Conservation (phyloP, 1,140 invertebrate genomes). For the Drosophila sproati region DNA sequence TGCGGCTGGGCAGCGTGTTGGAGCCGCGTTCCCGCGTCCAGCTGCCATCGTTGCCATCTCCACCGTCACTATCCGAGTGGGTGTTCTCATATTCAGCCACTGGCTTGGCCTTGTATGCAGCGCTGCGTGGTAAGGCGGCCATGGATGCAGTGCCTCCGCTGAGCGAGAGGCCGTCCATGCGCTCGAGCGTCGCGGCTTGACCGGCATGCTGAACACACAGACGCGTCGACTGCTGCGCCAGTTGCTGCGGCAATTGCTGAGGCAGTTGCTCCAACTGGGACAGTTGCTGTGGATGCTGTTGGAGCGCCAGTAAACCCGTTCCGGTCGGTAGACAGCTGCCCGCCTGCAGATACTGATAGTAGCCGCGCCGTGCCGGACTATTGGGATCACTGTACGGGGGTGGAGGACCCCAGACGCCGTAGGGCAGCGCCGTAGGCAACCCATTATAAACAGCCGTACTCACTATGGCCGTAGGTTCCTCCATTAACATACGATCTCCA, state of each 20-base stretch:
- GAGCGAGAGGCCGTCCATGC: slow-evolving; percentile 52
- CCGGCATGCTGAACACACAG: slow-evolving; percentile 29
- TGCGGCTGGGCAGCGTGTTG: slow-evolving; percentile 85
- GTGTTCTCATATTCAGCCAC: slow-evolving; percentile 69
- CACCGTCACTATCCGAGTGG: slow-evolving; percentile 79
- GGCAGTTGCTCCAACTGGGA: slow-evolving; percentile 40
- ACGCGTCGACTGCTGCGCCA: slow-evolving; percentile 50
- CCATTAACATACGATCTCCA: slow-evolving; percentile 67
- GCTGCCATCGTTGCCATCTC: slow-evolving; percentile 56
- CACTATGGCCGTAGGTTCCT: slow-evolving; percentile 42
- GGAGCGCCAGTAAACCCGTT: slow-evolving; percentile 46
- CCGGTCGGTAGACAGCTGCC: slow-evolving; percentile 45
- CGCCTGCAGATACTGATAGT: slow-evolving; percentile 84
- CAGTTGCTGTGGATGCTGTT: slow-evolving; percentile 51
- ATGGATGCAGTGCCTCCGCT: slow-evolving; percentile 48
- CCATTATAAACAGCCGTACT: slow-evolving; percentile 37
- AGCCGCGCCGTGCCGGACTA: slow-evolving; percentile 86
- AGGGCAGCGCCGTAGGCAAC: slow-evolving; percentile 74
- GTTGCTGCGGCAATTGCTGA: slow-evolving; percentile 52
- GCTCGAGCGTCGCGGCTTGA: slow-evolving; percentile 61
- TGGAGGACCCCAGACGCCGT: slow-evolving; percentile 89
- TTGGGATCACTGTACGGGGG: slow-evolving; percentile 91
- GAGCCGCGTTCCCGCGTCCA: slow-evolving; percentile 84
- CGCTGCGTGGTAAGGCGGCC: slow-evolving; percentile 12
- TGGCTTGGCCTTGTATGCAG: slow-evolving; percentile 67